These are phyloP conservation scores for Prochilodus magdalenae DNA, from an alignment of 2,113 vertebrate species.

Conservation along the genomic window DNA sequence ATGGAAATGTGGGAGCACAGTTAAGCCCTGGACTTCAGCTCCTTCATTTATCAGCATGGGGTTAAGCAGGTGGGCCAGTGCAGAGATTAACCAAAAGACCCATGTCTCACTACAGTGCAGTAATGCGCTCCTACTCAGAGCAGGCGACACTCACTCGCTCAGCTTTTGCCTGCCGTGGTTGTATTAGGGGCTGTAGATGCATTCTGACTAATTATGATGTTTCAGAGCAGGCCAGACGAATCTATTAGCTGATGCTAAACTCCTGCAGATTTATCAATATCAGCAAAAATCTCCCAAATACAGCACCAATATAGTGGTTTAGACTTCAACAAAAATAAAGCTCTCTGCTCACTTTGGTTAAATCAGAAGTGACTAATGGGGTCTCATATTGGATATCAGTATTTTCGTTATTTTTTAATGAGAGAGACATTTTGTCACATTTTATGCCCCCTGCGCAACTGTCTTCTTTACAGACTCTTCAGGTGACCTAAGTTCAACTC, in stretches of 20 bases:
- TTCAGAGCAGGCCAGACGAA: not conserved
- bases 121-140: conserved; percentile 2
- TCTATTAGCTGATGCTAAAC: too few relatives aligned
- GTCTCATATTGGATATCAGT: too few relatives aligned
- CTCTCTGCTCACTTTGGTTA: too few relatives aligned
- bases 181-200: not conserved
- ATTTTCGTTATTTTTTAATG: too few relatives aligned
- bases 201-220: not conserved
- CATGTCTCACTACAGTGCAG: not conserved
- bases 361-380: too few relatives aligned
- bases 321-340: too few relatives aligned
- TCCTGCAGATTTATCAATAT: too few relatives aligned
- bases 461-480: too few relatives aligned
- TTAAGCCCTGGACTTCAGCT: conserved; percentile 30
- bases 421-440: too few relatives aligned
- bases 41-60: conserved; percentile 39
- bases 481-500: too few relatives aligned
- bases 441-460: too few relatives aligned
- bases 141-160: not conserved
- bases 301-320: not conserved
- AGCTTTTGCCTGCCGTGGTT: conserved; percentile 7
- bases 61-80: conserved; percentile 17
- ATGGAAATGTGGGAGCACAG: not conserved
- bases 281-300: not conserved
- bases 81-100: conserved; percentile 32